phyloP scores from a whole-genome alignment of 2,888 invertebrate genomes.

The Synanthedon andrenaeformis region DNA sequence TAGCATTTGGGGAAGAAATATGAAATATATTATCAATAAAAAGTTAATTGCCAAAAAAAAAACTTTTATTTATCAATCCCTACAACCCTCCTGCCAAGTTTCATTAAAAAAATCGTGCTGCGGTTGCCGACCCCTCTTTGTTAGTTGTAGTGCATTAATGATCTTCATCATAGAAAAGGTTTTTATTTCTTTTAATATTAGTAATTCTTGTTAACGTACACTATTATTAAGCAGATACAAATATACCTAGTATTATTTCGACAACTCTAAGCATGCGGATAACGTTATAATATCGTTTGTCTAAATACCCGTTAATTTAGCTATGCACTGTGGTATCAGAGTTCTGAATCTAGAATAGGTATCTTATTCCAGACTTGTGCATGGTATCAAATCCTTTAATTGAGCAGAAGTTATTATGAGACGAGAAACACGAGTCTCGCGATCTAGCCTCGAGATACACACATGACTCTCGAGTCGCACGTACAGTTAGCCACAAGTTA shows the following conservation, averaged over 20 bases:
- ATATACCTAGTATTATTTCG: neutral
- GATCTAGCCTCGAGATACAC: conserved; percentile 2
- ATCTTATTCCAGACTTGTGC: conserved; percentile 4
- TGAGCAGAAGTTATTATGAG: conserved; percentile 12
- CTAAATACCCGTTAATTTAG: neutral
- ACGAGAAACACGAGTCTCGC: conserved; percentile 8
- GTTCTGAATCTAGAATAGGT: conserved; percentile 5
- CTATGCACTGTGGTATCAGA: conserved; percentile 5
- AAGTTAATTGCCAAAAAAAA: too few species aligned
- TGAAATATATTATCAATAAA: too few species aligned
- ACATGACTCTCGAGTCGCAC: neutral
- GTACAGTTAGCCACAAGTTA: neutral
- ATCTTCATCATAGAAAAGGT: too few species aligned
- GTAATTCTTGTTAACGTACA: too few species aligned
- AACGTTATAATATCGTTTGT: neutral
- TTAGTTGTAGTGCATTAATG: too few species aligned
- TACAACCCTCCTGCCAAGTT: too few species aligned
- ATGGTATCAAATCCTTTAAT: conserved; percentile 9
- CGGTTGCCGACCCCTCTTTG: too few species aligned
- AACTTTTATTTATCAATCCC: too few species aligned
- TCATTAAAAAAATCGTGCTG: too few species aligned
- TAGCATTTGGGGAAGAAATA: too few species aligned
- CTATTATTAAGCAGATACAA: neutral
- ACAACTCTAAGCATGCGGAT: neutral
- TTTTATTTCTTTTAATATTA: too few species aligned